A percentile compares a stretch with the other conserved stretches of the same genome.
phyloP scores from a whole-genome alignment of 2,797 vertebrate genomes.

The Scolopax rusticola region DNA sequence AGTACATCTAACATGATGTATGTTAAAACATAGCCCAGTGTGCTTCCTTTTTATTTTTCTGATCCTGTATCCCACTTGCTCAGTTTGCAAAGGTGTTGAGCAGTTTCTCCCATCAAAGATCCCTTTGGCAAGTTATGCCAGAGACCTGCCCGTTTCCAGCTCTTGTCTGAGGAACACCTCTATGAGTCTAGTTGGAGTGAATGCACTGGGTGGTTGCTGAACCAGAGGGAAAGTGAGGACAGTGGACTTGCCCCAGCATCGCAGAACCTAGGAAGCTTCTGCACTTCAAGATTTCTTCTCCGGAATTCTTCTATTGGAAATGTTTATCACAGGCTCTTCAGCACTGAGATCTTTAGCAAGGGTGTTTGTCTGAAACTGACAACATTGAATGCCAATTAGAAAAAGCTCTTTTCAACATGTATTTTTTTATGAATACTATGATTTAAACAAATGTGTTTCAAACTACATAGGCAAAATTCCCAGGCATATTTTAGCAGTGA shows the following conservation, averaged over 20 bases:
- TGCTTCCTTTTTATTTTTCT: neutral
- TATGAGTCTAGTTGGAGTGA: neutral
- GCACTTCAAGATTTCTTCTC: neutral
- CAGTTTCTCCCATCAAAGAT: neutral
- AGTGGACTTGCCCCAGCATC: neutral
- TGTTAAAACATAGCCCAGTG: neutral
- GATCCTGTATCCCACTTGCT: neutral
- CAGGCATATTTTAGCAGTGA: neutral
- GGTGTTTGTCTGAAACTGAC: neutral
- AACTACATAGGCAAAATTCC: neutral
- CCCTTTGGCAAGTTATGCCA: neutral
- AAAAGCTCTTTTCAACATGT: neutral
- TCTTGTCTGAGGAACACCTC: neutral
- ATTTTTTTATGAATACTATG: neutral
- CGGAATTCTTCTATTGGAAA: neutral
- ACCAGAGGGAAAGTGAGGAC: neutral
- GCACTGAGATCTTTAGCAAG: neutral
- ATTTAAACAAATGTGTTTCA: slow-evolving; percentile 26
- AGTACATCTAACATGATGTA: too few species aligned
- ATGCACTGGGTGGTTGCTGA: neutral
- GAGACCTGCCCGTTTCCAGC: neutral
- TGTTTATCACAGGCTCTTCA: neutral
- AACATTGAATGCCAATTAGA: neutral
- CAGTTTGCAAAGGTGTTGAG: neutral
- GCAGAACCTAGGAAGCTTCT: neutral